Conservation (phyloP, 2,113 vertebrate genomes). For the Saccopteryx bilineata region DNA sequence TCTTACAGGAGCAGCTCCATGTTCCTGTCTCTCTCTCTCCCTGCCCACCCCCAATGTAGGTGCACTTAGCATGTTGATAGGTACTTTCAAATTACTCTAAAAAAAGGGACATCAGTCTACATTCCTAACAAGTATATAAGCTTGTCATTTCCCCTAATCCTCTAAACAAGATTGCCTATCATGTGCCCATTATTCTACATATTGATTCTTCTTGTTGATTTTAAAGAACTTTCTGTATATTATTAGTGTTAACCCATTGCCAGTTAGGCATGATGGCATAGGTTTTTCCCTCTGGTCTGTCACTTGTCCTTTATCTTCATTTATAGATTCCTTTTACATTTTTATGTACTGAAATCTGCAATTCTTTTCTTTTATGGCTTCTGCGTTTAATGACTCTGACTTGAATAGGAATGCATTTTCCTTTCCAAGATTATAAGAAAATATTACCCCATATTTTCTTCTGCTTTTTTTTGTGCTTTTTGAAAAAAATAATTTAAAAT, state of each 20-base stretch:
- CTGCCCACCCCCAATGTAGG: neutral
- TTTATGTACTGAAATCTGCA: neutral
- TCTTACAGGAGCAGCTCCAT: too few species aligned
- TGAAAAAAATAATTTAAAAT: neutral
- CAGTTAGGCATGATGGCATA: neutral
- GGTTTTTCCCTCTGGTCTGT: neutral
- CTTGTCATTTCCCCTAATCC: neutral
- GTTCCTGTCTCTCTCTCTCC: too few species aligned
- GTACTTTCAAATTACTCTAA: neutral
- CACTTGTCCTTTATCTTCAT: neutral
- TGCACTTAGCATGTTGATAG: neutral
- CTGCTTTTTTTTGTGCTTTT: neutral
- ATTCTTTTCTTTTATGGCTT: neutral
- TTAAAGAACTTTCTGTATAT: conserved; percentile 14
- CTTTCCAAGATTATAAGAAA: neutral
- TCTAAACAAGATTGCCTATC: neutral
- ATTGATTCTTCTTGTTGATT: neutral
- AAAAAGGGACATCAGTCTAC: neutral
- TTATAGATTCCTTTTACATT: neutral
- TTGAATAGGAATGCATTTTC: conserved; percentile 30
- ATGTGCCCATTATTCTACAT: neutral
- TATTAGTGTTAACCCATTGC: neutral
- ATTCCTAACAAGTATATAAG: neutral
- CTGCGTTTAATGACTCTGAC: conserved; percentile 26
- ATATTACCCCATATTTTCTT: neutral